Evolutionary conservation across 1,140 invertebrate species (phyloP).

Genomic region (Asobara japonica): DNA sequence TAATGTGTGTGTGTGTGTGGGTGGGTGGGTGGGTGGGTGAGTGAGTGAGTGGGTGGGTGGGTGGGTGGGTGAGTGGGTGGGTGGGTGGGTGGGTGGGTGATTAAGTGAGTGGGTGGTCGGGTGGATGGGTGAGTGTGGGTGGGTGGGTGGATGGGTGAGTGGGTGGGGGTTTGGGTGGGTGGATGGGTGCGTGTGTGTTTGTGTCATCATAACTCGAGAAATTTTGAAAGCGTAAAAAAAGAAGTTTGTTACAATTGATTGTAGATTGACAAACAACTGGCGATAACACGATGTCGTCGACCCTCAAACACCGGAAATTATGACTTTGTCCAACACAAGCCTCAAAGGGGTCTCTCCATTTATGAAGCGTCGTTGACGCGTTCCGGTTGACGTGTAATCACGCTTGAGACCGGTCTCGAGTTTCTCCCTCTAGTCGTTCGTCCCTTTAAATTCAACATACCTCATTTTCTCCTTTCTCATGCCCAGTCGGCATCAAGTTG

Average conservation of each 20-base stretch:
- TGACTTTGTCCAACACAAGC: constrained; percentile 5
- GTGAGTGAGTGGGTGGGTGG: too few species aligned
- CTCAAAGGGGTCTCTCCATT: neutral
- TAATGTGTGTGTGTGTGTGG: too few species aligned
- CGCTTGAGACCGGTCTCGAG: constrained; percentile 29
- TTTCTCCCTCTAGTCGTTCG: neutral
- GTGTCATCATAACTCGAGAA: too few species aligned
- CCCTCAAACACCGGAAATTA: constrained; percentile 4
- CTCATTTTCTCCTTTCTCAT: neutral
- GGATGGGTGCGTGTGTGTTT: too few species aligned
- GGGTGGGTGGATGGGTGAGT: too few species aligned
- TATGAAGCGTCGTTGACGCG: constrained; percentile 16
- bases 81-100: too few species aligned
- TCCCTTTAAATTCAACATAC: constrained; percentile 8
- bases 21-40: too few species aligned
- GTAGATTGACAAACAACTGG: constrained; percentile 6
- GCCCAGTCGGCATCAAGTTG: neutral
- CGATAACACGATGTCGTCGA: neutral
- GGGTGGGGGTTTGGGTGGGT: too few species aligned
- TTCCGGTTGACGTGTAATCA: constrained; percentile 32
- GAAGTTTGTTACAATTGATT: neutral
- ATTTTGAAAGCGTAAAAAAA: too few species aligned
- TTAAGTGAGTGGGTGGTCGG: too few species aligned
- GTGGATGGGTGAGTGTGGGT: too few species aligned
- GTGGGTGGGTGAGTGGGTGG: too few species aligned